Percentiles rank a stretch among this genome's conserved stretches.
Conservation (phyloP, 2,113 vertebrate genomes). For the Cephalopterus ornatus region DNA sequence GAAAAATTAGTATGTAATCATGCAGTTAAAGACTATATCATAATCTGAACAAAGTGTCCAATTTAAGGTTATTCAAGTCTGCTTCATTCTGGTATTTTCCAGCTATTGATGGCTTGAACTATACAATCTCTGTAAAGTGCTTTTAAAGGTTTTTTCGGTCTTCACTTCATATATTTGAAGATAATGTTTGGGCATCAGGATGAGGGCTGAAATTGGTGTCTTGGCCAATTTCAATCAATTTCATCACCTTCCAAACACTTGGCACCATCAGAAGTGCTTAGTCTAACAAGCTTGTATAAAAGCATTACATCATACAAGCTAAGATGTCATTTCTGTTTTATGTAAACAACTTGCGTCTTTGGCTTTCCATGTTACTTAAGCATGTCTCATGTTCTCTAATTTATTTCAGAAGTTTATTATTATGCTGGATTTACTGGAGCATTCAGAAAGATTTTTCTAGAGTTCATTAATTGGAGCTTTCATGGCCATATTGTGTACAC, state of each 20-base stretch:
- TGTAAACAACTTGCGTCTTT: not conserved
- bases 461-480: not conserved
- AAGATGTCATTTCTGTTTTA: not conserved
- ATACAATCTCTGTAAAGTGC: not conserved
- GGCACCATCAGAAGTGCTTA: not conserved
- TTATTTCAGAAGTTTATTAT: not conserved
- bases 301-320: not conserved
- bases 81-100: not conserved
- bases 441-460: not conserved
- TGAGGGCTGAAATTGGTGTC: not conserved
- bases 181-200: not conserved
- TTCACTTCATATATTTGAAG: not conserved
- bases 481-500: not conserved
- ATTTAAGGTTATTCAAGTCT: not conserved
- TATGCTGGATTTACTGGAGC: not conserved
- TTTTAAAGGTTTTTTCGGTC: not conserved
- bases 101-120: not conserved
- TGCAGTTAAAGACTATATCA: slow-evolving; percentile 13
- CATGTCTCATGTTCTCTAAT: not conserved
- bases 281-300: not conserved
- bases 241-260: not conserved
- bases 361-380: not conserved
- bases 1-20: slow-evolving; percentile 23
- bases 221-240: not conserved
- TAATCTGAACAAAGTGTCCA: not conserved